These are phyloP conservation scores for Oxygymnocypris stewartii DNA, from an alignment of 2,113 vertebrate species.

Conservation along the genomic window DNA sequence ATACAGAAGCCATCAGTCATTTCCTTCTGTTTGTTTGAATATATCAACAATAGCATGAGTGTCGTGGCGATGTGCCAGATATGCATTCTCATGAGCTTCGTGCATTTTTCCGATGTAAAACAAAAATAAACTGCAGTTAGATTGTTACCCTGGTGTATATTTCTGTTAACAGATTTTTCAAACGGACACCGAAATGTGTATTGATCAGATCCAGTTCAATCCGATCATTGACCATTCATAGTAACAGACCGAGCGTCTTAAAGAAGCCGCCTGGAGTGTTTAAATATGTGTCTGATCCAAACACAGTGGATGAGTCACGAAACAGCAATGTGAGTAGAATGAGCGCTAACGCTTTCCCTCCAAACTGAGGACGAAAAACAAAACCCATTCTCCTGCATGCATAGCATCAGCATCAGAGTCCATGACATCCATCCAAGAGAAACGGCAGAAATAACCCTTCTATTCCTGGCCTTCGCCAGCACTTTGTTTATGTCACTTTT, in stretches of 20 bases:
- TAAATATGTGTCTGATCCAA: slow-evolving; percentile 34
- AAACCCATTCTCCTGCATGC: slow-evolving; percentile 55
- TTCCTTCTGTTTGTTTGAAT: slow-evolving; percentile 1
- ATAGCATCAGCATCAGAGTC: slow-evolving; percentile 54
- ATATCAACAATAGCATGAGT: background rate
- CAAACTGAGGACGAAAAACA: slow-evolving; percentile 55
- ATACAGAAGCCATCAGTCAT: background rate
- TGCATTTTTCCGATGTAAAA: background rate
- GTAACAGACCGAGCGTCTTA: background rate
- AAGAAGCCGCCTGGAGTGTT: slow-evolving; percentile 16
- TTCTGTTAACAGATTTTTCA: background rate
- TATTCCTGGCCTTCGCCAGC: slow-evolving; percentile 71
- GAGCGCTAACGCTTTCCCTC: slow-evolving; percentile 47
- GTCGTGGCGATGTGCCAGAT: background rate
- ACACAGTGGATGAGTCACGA: slow-evolving; percentile 55
- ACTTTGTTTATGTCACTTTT: slow-evolving; percentile 70
- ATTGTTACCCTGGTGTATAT: background rate
- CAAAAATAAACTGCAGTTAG: background rate
- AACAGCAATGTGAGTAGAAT: slow-evolving; percentile 62
- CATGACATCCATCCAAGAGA: slow-evolving; percentile 70
- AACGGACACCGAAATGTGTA: background rate
- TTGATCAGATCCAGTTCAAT: background rate
- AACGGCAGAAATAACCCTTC: slow-evolving; percentile 77
- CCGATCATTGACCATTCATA: slow-evolving; percentile 22
- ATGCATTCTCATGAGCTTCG: background rate